These are phyloP conservation scores for Mormyrops attenuatus DNA, from an alignment of 2,797 vertebrate genomes.

Conservation along the genomic window DNA sequence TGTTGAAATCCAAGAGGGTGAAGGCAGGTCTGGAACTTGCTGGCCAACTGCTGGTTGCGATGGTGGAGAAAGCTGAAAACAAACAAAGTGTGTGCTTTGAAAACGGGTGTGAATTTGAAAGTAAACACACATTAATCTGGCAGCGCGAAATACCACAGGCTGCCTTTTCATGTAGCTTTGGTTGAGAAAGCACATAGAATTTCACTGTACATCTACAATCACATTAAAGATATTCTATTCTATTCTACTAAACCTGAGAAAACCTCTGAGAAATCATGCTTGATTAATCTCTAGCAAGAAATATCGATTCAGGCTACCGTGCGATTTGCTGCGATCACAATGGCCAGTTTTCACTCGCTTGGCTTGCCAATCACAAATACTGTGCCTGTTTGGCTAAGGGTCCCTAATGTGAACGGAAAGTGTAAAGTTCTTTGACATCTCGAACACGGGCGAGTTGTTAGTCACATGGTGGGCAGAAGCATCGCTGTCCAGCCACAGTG, in stretches of 20 bases:
- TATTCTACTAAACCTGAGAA: neutral
- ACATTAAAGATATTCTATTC: neutral
- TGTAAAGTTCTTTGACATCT: neutral
- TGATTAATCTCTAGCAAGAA: neutral
- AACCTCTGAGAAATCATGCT: neutral
- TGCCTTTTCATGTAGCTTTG: neutral
- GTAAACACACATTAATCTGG: neutral
- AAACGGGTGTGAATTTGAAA: neutral
- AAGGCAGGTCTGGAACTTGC: neutral
- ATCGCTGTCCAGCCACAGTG: neutral
- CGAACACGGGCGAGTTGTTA: neutral
- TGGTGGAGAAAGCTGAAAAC: neutral
- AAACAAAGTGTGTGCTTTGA: neutral
- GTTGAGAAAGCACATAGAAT: neutral
- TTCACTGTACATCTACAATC: neutral
- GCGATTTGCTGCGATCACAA: neutral
- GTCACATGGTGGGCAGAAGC: neutral
- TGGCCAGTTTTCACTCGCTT: neutral
- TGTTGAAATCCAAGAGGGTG: neutral
- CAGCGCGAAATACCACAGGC: neutral
- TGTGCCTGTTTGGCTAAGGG: neutral
- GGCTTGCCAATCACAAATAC: neutral
- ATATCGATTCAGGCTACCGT: neutral
- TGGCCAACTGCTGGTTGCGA: neutral
- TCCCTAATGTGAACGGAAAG: neutral